Evolutionary conservation across 1,140 invertebrate genomes (phyloP).

Genomic region (Drosophila littoralis): DNA sequence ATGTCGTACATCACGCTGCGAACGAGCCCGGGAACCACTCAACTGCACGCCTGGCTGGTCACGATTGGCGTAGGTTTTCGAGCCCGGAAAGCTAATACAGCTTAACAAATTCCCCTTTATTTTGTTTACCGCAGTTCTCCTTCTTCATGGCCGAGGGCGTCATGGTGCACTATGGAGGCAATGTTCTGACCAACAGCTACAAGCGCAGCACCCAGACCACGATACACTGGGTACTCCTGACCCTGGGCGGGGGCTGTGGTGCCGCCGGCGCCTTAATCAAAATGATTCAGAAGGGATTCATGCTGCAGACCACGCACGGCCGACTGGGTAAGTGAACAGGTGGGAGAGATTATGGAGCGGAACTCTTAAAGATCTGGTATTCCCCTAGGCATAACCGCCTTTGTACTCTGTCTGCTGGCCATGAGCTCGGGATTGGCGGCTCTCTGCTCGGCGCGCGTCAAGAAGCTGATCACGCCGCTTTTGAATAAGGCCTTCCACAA

Average conservation of each 20-base stretch:
- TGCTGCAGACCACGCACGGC: constrained; percentile 61
- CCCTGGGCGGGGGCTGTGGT: constrained; percentile 70
- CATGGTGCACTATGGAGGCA: constrained; percentile 75
- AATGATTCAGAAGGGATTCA: constrained; percentile 69
- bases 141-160: constrained; percentile 81
- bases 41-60: constrained; percentile 74
- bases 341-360: neutral
- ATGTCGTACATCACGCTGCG: constrained; percentile 73
- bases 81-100: neutral
- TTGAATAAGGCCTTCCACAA: constrained; percentile 78
- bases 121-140: constrained; percentile 55
- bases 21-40: constrained; percentile 55
- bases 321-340: constrained; percentile 65
- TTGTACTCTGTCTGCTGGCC: constrained; percentile 64
- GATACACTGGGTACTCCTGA: constrained; percentile 78
- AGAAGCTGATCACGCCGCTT: constrained; percentile 64
- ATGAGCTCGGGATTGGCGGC: constrained; percentile 71
- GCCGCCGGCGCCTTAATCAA: constrained; percentile 71
- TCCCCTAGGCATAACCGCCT: constrained; percentile 63
- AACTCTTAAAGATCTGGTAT: constrained; percentile 4
- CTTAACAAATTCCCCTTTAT: neutral
- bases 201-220: constrained; percentile 73
- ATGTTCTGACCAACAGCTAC: constrained; percentile 68
- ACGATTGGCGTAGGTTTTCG: constrained; percentile 72
- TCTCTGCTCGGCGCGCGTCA: constrained; percentile 68